Evolutionary conservation across 2,888 invertebrate genomes (phyloP), one percentile per base, ranked within the genome.

Genomic region (Clanis bilineata): DNA sequence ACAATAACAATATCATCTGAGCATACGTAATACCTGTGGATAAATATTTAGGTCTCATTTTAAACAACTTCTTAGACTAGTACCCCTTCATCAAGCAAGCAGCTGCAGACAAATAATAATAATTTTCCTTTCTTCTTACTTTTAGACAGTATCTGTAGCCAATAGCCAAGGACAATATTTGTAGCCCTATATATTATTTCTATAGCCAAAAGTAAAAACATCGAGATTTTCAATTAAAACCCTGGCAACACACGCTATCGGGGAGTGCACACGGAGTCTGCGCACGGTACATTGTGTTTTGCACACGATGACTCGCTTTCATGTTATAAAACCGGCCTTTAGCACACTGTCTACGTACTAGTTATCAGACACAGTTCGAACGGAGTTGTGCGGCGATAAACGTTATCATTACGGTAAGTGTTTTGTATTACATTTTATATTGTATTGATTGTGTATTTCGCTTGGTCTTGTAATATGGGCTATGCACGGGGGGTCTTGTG

Each of bases 361-460:
- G 51, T 18, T 51, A 51, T 51, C 51, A 51, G 10, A 32, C 51
- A 28, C 1, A 41, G 18, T 41, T 7, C 18, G 32, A 10, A 32
- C 32, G 4, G 51, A 32, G 28, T 21, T 15, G 51, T 18, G 15
- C 32, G 51, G 32, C 10, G 51, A 51, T 51, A 51, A 51, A 28
- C 32, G 28, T 51, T 51, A 51, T 51, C 51, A 51, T n/a, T n/a
- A 44, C 51, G 51, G 51, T 51, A 9, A 51, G 51, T 51, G 51
- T 51, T 28, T 28, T 18, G 28, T 32, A 28, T 32, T 28, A 28
- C 15, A 32, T 51, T 28, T 28, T 18, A 18, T 32, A 28, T 32
- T 28, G 18, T 18, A 10, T 51, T 51, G 28, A 32, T 51, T 15
- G 9, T 28, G 10, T 28, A 41, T 41, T 18, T 7, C 41, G 15